A percentile compares a stretch with the other conserved stretches of the same genome.
These are phyloP conservation scores for Leptestheria dahalacensis DNA, from an alignment of 1,140 invertebrate species.

Conservation along the genomic window DNA sequence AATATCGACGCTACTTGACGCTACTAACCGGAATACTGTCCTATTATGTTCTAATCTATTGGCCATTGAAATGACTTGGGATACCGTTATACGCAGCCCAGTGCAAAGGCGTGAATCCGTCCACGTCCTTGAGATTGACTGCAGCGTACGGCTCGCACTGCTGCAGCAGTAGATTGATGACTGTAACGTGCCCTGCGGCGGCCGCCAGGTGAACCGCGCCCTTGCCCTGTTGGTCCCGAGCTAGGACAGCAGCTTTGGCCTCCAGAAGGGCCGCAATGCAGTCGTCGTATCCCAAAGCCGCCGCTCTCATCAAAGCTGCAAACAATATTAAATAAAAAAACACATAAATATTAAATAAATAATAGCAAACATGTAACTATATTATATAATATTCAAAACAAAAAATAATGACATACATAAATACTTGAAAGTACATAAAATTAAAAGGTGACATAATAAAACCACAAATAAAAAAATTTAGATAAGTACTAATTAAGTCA, in stretches of 20 bases:
- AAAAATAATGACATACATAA: slow-evolving; percentile 10
- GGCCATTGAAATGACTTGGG: too few relatives aligned
- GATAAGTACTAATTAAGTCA: too few relatives aligned
- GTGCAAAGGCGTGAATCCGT: slow-evolving; percentile 42
- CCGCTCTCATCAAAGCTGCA: background rate
- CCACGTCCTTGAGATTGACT: slow-evolving; percentile 35
- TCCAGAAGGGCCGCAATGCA: slow-evolving; percentile 1
- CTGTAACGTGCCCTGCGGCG: slow-evolving; percentile 39
- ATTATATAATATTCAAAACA: background rate
- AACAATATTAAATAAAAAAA: background rate
- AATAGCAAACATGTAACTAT: background rate
- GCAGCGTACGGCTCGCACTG: slow-evolving; percentile 30
- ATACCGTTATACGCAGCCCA: slow-evolving; percentile 45
- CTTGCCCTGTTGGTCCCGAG: slow-evolving; percentile 41
- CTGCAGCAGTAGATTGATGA: slow-evolving; percentile 31
- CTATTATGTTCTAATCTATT: too few relatives aligned
- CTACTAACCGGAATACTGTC: too few relatives aligned
- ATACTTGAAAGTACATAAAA: too few relatives aligned
- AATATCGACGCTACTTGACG: too few relatives aligned
- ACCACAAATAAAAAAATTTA: too few relatives aligned
- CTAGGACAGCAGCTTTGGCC: slow-evolving; percentile 21
- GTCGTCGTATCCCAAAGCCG: background rate
- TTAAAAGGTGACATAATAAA: too few relatives aligned
- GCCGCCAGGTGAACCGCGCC: slow-evolving; percentile 50
- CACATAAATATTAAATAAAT: background rate